phyloP scores from a whole-genome alignment of 2,888 invertebrate species.

The Hymenopus coronatus region DNA sequence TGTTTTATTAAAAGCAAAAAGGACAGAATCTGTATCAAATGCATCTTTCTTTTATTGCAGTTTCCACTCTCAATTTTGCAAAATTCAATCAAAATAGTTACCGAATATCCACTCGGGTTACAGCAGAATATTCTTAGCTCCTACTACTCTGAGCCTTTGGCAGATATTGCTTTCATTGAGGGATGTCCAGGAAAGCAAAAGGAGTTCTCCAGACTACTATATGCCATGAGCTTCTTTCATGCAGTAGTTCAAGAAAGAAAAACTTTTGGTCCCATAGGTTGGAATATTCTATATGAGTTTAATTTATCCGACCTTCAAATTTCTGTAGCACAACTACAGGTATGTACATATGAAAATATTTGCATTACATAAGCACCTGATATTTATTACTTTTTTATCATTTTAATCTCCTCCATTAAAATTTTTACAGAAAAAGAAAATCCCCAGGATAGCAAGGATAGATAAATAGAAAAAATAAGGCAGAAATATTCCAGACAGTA shows the following conservation, averaged over 20 bases:
- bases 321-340: slow-evolving; percentile 75
- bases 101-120: slow-evolving; percentile 86
- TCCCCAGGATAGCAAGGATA: no score
- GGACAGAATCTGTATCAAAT: neutral
- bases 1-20: no score
- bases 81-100: slow-evolving; percentile 90
- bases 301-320: slow-evolving; percentile 84
- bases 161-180: slow-evolving; percentile 72
- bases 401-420: no score
- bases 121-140: slow-evolving; percentile 81
- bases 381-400: no score
- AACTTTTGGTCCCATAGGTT: slow-evolving; percentile 79
- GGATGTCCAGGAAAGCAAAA: slow-evolving; percentile 77
- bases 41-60: slow-evolving; percentile 41
- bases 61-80: slow-evolving; percentile 86
- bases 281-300: slow-evolving; percentile 82
- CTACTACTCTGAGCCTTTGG: slow-evolving; percentile 82
- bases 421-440: no score
- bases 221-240: slow-evolving; percentile 80
- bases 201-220: slow-evolving; percentile 74
- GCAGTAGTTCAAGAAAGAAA: slow-evolving; percentile 76
- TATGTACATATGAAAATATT: slow-evolving; percentile 33
- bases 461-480: no score
- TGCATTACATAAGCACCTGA: no score
- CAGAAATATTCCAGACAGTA: no score